Evolutionary conservation across 2,797 vertebrate genomes (phyloP).

Genomic region (Smutsia gigantea): DNA sequence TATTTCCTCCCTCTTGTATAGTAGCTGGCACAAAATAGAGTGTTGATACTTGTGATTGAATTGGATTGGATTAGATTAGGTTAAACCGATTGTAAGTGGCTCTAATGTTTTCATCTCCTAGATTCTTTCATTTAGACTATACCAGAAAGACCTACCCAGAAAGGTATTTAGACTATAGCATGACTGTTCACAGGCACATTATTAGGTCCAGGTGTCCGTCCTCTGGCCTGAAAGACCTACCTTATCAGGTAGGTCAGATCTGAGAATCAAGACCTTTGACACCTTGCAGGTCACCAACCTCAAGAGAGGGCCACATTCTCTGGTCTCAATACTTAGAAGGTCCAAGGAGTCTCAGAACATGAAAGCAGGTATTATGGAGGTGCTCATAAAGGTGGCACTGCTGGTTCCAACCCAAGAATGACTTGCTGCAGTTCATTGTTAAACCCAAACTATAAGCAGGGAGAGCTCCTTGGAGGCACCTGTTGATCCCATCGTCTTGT

Average conservation of each 20-base stretch:
- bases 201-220: not conserved
- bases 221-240: not conserved
- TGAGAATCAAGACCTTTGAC: not conserved
- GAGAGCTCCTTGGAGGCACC: not conserved
- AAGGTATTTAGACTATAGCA: not conserved
- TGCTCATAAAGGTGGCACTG: not conserved
- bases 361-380: not conserved
- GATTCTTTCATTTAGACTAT: not conserved
- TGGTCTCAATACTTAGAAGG: not conserved
- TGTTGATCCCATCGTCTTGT: not conserved
- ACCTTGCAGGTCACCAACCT: not conserved
- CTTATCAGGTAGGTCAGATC: not conserved
- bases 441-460: conserved; percentile 1
- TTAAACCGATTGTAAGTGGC: not conserved
- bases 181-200: not conserved
- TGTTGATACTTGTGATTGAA: not conserved
- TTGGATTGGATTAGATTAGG: not conserved
- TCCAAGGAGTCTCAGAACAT: not conserved
- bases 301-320: not conserved
- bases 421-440: not conserved
- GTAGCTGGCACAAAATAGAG: not conserved
- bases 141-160: not conserved
- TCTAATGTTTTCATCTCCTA: not conserved
- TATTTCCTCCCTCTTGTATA: not conserved
- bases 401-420: not conserved